phyloP scores from a whole-genome alignment of 2,888 invertebrate genomes.

The Xestia ashworthii region DNA sequence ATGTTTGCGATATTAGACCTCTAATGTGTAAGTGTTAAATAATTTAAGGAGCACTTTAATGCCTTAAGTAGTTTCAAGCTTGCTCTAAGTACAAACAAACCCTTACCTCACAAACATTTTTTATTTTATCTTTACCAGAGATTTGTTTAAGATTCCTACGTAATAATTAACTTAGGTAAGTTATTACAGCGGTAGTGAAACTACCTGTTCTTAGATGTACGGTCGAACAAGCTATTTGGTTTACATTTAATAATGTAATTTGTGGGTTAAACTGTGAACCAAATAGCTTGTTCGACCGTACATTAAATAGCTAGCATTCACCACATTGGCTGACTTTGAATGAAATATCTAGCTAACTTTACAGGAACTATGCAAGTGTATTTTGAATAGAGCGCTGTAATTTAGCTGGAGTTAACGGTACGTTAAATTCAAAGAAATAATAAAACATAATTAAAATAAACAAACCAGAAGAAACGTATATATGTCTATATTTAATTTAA shows the following conservation, averaged over 20 bases:
- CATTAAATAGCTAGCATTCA: constrained; percentile 22
- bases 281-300: no score
- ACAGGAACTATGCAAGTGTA: constrained; percentile 38
- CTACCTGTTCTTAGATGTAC: constrained; percentile 9
- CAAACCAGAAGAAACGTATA: background rate
- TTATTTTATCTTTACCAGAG: background rate
- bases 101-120: background rate
- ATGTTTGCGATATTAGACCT: background rate
- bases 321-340: constrained; percentile 23
- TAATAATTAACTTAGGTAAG: constrained; percentile 34
- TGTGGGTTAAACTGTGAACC: no score
- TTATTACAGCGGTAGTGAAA: constrained; percentile 33
- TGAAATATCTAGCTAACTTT: constrained; percentile 26
- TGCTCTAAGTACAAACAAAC: background rate
- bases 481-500: background rate
- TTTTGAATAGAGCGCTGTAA: constrained; percentile 1
- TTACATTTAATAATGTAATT: no score
- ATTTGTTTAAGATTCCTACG: constrained; percentile 3
- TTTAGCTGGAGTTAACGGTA: background rate
- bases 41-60: constrained; percentile 42
- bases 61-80: background rate
- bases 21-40: constrained; percentile 17
- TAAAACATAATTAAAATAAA: background rate
- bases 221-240: no score
- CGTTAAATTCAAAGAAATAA: background rate